Conservation (phyloP, 2,888 invertebrate genomes). For the Malthinus seriepunctatus region DNA sequence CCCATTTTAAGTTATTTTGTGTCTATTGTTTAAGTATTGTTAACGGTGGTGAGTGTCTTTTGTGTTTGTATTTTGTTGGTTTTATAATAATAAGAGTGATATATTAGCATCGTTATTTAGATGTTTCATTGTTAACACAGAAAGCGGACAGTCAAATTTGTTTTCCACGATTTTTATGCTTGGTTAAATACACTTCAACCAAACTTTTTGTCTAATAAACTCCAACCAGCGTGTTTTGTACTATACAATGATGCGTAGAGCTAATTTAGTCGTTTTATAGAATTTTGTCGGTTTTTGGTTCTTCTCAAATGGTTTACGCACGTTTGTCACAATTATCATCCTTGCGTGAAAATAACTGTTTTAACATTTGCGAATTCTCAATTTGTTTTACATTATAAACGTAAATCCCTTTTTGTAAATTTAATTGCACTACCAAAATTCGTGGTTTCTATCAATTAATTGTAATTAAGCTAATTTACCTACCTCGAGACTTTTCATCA, state of each 20-base stretch:
- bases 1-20: constrained; percentile 17
- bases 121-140: constrained; percentile 21
- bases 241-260: not conserved
- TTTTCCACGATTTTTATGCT: constrained; percentile 24
- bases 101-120: constrained; percentile 27
- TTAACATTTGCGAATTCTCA: constrained; percentile 16
- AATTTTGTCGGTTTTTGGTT: constrained; percentile 20
- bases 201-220: constrained; percentile 18
- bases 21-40: constrained; percentile 24
- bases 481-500: too few relatives aligned
- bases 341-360: constrained; percentile 20
- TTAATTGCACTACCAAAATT: too few relatives aligned
- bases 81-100: constrained; percentile 24
- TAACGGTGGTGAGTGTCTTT: constrained; percentile 18
- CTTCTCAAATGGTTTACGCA: constrained; percentile 15
- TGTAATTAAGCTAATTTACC: too few relatives aligned
- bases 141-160: constrained; percentile 22
- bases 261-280: constrained; percentile 21
- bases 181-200: constrained; percentile 16
- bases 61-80: constrained; percentile 26
- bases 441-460: too few relatives aligned
- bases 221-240: constrained; percentile 5
- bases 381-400: constrained; percentile 17
- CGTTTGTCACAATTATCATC: constrained; percentile 16
- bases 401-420: too few relatives aligned